Base-by-base conservation (phyloP, 2,113 vertebrate species). In the Corythornis madagascariensis region DNA sequence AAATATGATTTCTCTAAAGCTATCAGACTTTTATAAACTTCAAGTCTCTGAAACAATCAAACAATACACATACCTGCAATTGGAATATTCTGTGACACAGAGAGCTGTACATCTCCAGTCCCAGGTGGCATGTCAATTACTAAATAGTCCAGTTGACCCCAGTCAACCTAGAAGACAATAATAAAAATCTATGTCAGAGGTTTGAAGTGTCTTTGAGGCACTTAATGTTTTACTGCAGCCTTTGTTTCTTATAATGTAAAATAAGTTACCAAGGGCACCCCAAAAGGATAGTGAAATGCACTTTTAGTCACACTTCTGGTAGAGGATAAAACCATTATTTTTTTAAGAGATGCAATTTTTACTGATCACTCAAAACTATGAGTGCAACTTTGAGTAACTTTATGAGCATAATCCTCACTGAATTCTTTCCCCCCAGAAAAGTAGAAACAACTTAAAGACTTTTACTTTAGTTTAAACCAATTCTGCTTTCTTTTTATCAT, bases 71-170 rank as follows among this genome's bases (percentile, higher is more conserved):
- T 96, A 99, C 99, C 99, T 97, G 98, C 96, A 92, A 99, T 87
- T 1, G 98, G 99, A 96, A 99, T 93, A 96, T 98, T 99, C 96
- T 99, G 99, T 42, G 98, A 98, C 77, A 99, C 96, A 21, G 99
- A 99, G 63, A 99, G 97, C 67, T 99, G 99, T 16, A 99, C 99
- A 88, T 99, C 99, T 96, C 99, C 99, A 21, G 99, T 99, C 71
- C 99, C 99, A 59, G 99, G 99, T 52, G 99, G 99, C 99, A 99
- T 99, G 96, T 99, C 99, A 79, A 99, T 96, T n/a, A 99, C 98
- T 85, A 99, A 97, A 86, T 99, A 99, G 92, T 99, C 99, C 97
- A 99, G 90, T 1, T 97, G 96, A 21, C 99, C 98, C 99, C 99
- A 99, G 57, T 99, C 98, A 78, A 99, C 99, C 99, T 99, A 83